Evolutionary conservation across 2,888 invertebrate species (phyloP).

Genomic region (Clanis bilineata): DNA sequence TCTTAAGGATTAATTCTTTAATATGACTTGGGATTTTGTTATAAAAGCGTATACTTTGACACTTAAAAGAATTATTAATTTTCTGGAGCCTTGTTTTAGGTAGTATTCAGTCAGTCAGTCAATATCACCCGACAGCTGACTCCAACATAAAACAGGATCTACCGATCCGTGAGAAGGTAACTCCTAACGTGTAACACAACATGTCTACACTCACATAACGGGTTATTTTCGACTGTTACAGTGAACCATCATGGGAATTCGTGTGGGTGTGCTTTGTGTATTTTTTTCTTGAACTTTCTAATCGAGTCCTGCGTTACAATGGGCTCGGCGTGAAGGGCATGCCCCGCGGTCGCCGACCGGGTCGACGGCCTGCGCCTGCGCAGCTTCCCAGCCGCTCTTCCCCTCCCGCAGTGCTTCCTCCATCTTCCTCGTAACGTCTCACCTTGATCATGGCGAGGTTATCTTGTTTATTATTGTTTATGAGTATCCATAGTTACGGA

Average conservation of each 20-base stretch:
- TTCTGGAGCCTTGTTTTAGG: too few relatives aligned
- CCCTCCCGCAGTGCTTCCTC: slow-evolving; percentile 17
- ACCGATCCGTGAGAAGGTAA: neutral
- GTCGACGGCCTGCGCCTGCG: slow-evolving; percentile 49
- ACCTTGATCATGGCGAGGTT: slow-evolving; percentile 36
- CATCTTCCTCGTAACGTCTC: slow-evolving; percentile 28
- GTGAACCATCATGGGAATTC: slow-evolving; percentile 13
- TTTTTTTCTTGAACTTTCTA: slow-evolving; percentile 29
- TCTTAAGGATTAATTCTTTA: too few relatives aligned
- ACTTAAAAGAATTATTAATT: too few relatives aligned
- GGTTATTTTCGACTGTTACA: neutral
- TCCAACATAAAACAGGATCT: slow-evolving; percentile 7
- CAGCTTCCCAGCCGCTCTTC: slow-evolving; percentile 34
- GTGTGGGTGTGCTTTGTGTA: slow-evolving; percentile 8
- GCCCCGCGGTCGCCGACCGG: slow-evolving; percentile 56
- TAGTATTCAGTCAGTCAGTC: too few relatives aligned
- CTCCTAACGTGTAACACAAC: neutral
- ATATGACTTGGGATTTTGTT: too few relatives aligned
- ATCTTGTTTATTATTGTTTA: slow-evolving; percentile 30
- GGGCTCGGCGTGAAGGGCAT: slow-evolving; percentile 44
- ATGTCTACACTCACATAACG: neutral
- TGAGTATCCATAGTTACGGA: neutral
- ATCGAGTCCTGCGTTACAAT: slow-evolving; percentile 27
- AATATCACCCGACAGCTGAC: neutral
- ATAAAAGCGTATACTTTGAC: too few relatives aligned